Evolutionary conservation across 2,888 invertebrate species (phyloP).

Genomic region (Cosmopolites sordidus): DNA sequence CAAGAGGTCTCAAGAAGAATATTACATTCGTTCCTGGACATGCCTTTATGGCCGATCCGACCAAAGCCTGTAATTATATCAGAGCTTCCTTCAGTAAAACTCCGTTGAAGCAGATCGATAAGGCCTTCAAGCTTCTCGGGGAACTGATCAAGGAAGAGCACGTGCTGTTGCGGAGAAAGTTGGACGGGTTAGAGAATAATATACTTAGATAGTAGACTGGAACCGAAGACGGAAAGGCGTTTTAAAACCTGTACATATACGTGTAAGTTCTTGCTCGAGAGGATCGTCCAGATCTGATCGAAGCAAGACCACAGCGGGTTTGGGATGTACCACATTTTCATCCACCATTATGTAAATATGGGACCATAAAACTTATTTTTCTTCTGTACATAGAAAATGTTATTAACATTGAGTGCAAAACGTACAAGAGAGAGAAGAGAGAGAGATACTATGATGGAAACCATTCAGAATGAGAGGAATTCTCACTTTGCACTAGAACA

Average conservation of each 20-base stretch:
- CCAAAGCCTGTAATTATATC: conserved; percentile 61
- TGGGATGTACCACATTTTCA: neutral
- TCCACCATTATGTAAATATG: neutral
- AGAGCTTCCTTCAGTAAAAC: conserved; percentile 70
- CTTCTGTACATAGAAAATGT: neutral
- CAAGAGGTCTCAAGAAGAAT: conserved; percentile 62
- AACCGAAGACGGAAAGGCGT: neutral
- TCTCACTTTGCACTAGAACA: neutral
- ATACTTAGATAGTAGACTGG: conserved; percentile 30
- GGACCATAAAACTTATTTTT: neutral
- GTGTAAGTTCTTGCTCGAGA: neutral
- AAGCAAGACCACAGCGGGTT: too few species aligned
- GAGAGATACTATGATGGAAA: neutral
- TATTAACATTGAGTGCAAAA: neutral
- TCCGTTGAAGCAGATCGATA: conserved; percentile 60
- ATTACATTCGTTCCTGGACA: conserved; percentile 72
- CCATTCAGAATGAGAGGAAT: too few species aligned
- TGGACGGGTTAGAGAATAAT: conserved; percentile 40
- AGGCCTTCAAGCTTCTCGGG: conserved; percentile 57
- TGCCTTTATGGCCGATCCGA: conserved; percentile 63
- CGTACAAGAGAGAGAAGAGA: neutral
- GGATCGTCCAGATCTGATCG: too few species aligned
- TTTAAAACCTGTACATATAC: conserved; percentile 1
- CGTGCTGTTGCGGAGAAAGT: conserved; percentile 44
- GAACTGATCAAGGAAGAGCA: conserved; percentile 60